Conservation (phyloP, 2,113 vertebrate species). For the Anseranas semipalmata region DNA sequence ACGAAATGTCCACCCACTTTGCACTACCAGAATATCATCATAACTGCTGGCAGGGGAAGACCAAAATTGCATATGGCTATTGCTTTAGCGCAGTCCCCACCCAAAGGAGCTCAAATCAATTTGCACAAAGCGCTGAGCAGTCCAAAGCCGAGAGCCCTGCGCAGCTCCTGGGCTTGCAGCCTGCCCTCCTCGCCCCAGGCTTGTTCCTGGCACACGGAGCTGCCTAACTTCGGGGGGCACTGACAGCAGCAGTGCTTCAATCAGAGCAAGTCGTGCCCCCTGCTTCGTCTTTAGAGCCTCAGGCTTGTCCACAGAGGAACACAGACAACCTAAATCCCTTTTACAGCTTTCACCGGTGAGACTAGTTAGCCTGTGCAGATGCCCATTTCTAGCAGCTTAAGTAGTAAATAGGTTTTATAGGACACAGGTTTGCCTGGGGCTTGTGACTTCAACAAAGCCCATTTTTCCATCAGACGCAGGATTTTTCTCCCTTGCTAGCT, state of each 20-base stretch:
- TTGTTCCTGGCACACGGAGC: no score
- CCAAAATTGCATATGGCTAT: background rate
- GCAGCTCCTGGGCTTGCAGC: background rate
- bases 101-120: background rate
- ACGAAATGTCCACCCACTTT: fast-evolving
- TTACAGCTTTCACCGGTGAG: background rate
- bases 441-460: background rate
- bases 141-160: background rate
- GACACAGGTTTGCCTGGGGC: constrained; percentile 10
- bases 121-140: background rate
- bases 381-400: background rate
- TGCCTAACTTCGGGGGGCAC: no score
- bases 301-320: background rate
- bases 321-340: background rate
- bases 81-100: background rate
- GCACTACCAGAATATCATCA: background rate
- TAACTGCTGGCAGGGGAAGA: background rate
- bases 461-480: background rate
- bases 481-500: background rate
- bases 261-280: background rate
- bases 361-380: background rate
- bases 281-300: background rate
- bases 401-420: background rate
- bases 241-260: background rate
- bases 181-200: background rate